Percentiles rank a stretch among this genome's conserved stretches.
Conservation (phyloP, 2,888 invertebrate species). For the Resseliella maxima region DNA sequence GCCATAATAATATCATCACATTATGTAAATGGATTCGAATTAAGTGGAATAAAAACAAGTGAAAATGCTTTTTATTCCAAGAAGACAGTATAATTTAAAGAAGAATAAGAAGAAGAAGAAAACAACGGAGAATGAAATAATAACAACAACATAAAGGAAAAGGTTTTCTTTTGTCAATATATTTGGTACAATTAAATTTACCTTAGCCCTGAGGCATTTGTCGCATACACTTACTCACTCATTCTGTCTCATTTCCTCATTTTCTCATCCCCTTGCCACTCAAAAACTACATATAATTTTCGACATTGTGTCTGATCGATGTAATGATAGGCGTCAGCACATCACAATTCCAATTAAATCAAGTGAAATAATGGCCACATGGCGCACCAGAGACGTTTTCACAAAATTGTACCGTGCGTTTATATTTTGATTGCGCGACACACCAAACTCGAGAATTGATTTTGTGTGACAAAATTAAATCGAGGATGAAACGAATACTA, state of each 20-base stretch:
- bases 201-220: neutral
- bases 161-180: neutral
- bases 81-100: neutral
- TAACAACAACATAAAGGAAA: too few species aligned
- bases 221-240: neutral
- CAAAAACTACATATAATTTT: too few species aligned
- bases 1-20: neutral
- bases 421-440: neutral
- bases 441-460: neutral
- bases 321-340: neutral
- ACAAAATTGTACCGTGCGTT: too few species aligned
- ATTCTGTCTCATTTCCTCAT: neutral
- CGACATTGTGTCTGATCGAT: neutral
- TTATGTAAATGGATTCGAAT: neutral
- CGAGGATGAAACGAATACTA: neutral
- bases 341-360: neutral
- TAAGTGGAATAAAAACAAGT: neutral
- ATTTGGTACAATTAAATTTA: neutral
- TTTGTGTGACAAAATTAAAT: neutral
- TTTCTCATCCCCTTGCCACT: too few species aligned
- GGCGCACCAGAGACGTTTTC: neutral
- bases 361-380: neutral
- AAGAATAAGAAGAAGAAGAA: too few species aligned
- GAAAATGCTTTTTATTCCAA: neutral
- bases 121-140: too few species aligned